phyloP scores from a whole-genome alignment of 2,113 vertebrate genomes.

The Platysternon megacephalum region DNA sequence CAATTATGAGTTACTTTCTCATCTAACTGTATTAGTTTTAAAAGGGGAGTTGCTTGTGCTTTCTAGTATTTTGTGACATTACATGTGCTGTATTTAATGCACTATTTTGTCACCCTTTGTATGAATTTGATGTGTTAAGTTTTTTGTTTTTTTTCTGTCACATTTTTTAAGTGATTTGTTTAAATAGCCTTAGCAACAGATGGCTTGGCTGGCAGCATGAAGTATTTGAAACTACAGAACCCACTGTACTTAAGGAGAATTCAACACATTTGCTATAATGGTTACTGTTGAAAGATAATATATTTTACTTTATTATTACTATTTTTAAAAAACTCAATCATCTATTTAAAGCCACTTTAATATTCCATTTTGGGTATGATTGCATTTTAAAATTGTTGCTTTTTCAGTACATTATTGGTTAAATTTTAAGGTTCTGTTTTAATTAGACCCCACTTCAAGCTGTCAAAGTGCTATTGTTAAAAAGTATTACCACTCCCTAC shows the following conservation, averaged over 20 bases:
- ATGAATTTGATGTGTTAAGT: constrained; percentile 29
- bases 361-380: constrained; percentile 5
- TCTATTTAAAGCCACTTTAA: constrained; percentile 19
- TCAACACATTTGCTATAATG: not conserved
- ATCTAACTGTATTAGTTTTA: not conserved
- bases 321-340: constrained; percentile 31
- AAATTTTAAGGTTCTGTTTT: constrained; percentile 47
- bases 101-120: constrained; percentile 52
- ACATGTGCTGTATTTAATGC: constrained; percentile 25
- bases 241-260: constrained; percentile 25
- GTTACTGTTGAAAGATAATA: not conserved
- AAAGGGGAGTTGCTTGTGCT: constrained; percentile 23
- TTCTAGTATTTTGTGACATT: constrained; percentile 51
- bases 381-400: constrained; percentile 31
- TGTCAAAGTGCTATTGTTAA: constrained; percentile 68
- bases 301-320: not conserved
- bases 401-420: constrained; percentile 38
- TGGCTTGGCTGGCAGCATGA: constrained; percentile 59
- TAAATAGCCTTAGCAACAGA: constrained; percentile 73
- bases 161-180: constrained; percentile 31
- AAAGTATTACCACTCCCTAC: constrained; percentile 65
- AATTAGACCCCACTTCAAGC: constrained; percentile 58
- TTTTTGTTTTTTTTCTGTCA: constrained; percentile 27
- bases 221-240: constrained; percentile 49
- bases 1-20: not conserved